Conservation (phyloP, 2,797 vertebrate genomes). For the Sorex maritimensis region DNA sequence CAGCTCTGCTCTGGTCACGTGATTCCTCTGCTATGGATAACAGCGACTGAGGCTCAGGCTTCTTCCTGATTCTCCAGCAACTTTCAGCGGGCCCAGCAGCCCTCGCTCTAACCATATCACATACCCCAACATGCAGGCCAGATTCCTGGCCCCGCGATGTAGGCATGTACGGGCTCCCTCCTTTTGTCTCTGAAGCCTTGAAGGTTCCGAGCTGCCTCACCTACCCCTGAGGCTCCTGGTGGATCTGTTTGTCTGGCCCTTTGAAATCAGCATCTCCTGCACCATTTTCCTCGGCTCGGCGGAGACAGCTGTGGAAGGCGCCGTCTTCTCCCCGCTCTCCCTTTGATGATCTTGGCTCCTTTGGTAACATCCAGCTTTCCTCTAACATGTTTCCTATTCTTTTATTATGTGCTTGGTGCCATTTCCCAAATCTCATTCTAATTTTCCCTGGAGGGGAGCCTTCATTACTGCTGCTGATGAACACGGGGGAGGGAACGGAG, state of each 20-base stretch:
- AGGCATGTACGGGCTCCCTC: neutral
- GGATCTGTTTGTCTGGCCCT: neutral
- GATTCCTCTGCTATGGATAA: neutral
- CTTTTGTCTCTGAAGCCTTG: neutral
- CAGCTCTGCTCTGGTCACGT: neutral
- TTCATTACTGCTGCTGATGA: slow-evolving; percentile 75
- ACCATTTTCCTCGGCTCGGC: slow-evolving; percentile 9
- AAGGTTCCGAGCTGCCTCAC: neutral
- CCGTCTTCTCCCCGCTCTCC: neutral
- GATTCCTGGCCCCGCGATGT: neutral
- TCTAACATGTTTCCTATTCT: slow-evolving; percentile 75
- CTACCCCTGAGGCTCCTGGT: no score
- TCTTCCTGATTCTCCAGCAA: neutral
- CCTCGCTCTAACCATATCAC: neutral
- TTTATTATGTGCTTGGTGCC: slow-evolving; percentile 80
- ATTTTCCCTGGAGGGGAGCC: slow-evolving; percentile 81
- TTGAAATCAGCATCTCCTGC: neutral
- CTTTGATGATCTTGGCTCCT: slow-evolving; percentile 70
- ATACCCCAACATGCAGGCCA: neutral
- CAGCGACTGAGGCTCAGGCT: neutral
- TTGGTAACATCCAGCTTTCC: slow-evolving; percentile 70
- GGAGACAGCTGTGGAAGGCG: neutral
- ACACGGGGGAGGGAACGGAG: slow-evolving; percentile 20
- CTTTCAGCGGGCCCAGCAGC: neutral
- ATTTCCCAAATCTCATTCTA: slow-evolving; percentile 83